Evolutionary conservation across 2,888 invertebrate species (phyloP), one percentile per base, ranked within the genome.

Genomic region (Megalurothrips usitatus): DNA sequence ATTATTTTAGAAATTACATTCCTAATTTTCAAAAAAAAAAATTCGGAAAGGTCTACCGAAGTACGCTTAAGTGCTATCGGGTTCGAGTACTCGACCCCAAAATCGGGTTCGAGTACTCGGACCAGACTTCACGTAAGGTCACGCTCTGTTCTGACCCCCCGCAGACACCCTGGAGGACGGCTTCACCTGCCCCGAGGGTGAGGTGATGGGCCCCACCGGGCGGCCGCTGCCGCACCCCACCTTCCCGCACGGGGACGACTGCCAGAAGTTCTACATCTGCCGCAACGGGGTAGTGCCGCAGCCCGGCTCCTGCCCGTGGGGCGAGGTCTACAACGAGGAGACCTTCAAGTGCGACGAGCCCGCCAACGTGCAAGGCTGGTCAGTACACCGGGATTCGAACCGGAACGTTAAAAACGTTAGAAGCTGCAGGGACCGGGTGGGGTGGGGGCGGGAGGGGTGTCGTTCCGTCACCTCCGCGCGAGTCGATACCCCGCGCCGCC

Each of bases 251-350:
- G 92, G 93, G 0, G 92, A 92, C 43, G 94, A 94, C 86, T 95
- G 94, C 86, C 92, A 92, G 86, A 94, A 94, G 86, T 94, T 94
- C 89, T 94, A 94, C 88, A 94, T 94, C 85, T 94, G 94, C 87
- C 90, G 93, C 83, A 93, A 94, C 84, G 94, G 93, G 0, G 90
- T 93, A 4, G 91, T 91, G 84, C 94, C 94, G 0, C 93, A 94
- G 86, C 92, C 92, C 85, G 93, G 94, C 10, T 91, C 92, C 84
- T 94, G 94, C 85, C 90, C 92, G 0, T 88, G 89, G 0, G 94
- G 93, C 75, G 91, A 90, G 81, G 95, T 94, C 79, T 95, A 94
- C 89, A 94, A 94, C 84, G 93, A 94, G 84, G 92, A 92, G 23
- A 91, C 91, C 10, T 92, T 93, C 85, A 92, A 91, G 87, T 95